A percentile compares a stretch with the other conserved stretches of the same genome.
These are phyloP conservation scores for Chiloscyllium punctatum DNA, from an alignment of 2,797 vertebrate species.

Conservation along the genomic window DNA sequence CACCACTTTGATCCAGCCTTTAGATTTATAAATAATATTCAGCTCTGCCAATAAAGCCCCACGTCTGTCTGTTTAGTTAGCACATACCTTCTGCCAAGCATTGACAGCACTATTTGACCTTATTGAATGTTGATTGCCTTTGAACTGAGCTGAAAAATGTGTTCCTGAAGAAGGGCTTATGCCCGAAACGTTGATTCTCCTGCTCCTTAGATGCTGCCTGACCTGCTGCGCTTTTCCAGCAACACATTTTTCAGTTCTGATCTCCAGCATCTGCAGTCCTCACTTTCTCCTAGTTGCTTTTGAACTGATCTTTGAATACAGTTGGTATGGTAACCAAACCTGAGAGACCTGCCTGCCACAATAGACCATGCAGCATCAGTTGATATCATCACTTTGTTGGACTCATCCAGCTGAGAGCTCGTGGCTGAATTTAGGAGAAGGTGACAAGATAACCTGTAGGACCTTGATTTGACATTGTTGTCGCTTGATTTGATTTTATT, in stretches of 20 bases:
- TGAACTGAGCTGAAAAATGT: too few relatives aligned
- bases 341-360: not conserved
- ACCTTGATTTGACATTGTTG: too few relatives aligned
- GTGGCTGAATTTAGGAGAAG: constrained; percentile 3
- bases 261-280: too few relatives aligned
- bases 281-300: not conserved
- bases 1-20: not conserved
- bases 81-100: not conserved
- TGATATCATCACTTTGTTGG: constrained; percentile 5
- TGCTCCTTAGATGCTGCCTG: too few relatives aligned
- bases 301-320: constrained; percentile 25
- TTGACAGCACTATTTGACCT: not conserved
- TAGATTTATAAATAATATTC: not conserved
- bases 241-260: too few relatives aligned
- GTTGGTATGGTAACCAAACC: constrained; percentile 9
- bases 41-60: not conserved
- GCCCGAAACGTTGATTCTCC: too few relatives aligned
- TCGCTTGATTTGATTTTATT: too few relatives aligned
- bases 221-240: too few relatives aligned
- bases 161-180: too few relatives aligned
- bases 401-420: constrained; percentile 15
- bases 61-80: not conserved
- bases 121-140: not conserved
- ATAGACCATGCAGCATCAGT: not conserved
- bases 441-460: not conserved